phyloP scores from a whole-genome alignment of 2,113 vertebrate species.

The Herpailurus yagouaroundi region DNA sequence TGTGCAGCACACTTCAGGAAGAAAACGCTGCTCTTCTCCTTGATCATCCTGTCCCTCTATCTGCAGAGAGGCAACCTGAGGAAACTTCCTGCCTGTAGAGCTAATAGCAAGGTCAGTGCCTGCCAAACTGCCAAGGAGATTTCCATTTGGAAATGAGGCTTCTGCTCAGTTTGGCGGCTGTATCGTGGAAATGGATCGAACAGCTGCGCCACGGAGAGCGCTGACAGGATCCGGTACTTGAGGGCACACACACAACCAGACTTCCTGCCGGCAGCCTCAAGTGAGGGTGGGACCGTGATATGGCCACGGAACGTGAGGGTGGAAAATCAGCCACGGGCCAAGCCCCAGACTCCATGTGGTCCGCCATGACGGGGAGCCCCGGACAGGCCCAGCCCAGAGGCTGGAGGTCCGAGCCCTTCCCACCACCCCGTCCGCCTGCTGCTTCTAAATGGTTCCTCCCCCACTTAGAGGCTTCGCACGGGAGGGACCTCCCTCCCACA shows the following conservation, averaged over 20 bases:
- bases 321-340: not conserved
- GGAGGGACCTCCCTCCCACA: not conserved
- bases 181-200: not conserved
- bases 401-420: not conserved
- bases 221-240: not conserved
- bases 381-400: not conserved
- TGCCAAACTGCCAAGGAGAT: not conserved
- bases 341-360: not conserved
- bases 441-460: not conserved
- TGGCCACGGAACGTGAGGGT: not conserved
- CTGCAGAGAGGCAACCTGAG: not conserved
- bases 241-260: conserved; percentile 63
- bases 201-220: not conserved
- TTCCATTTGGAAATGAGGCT: not conserved
- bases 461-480: not conserved
- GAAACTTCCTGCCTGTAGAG: not conserved
- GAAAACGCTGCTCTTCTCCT: not conserved
- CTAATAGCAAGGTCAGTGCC: not conserved
- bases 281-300: not conserved
- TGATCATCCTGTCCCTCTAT: not conserved
- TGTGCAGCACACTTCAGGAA: not conserved
- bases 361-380: not conserved
- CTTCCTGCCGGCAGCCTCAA: not conserved
- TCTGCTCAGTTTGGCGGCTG: not conserved
- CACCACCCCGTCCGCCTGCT: not conserved